These are phyloP conservation scores for Heteromurus nitidus DNA, from an alignment of 2,888 invertebrate genomes.

Conservation along the genomic window DNA sequence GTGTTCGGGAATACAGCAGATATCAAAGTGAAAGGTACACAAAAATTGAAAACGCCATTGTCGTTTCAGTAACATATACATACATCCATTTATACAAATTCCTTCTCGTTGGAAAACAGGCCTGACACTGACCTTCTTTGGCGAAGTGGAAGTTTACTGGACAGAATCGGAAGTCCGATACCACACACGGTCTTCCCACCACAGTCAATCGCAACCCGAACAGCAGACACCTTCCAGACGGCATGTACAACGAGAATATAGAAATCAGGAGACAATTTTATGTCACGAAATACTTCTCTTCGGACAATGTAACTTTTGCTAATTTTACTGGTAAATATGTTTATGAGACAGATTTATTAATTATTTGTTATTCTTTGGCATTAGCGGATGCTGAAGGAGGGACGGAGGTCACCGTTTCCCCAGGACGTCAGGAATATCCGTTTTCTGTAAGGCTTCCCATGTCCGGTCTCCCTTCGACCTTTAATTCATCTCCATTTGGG, in stretches of 20 bases:
- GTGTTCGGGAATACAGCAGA: slow-evolving; percentile 21
- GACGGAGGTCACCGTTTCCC: not conserved
- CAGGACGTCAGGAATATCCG: not conserved
- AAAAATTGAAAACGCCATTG: too few relatives aligned
- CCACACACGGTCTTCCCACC: slow-evolving; percentile 2
- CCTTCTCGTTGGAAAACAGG: not conserved
- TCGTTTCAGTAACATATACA: not conserved
- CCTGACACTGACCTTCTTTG: slow-evolving; percentile 38
- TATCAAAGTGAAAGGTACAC: slow-evolving; percentile 34
- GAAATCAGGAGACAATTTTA: slow-evolving; percentile 40
- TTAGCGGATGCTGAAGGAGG: slow-evolving; percentile 29
- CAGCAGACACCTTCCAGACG: slow-evolving; percentile 7
- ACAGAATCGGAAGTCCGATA: slow-evolving; percentile 22
- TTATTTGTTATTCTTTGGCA: not conserved
- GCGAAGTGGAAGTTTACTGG: slow-evolving; percentile 37
- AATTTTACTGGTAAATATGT: too few relatives aligned
- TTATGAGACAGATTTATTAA: not conserved
- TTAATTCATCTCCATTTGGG: slow-evolving; percentile 24
- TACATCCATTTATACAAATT: not conserved
- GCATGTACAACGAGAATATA: slow-evolving; percentile 34
- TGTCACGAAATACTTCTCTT: slow-evolving; percentile 38
- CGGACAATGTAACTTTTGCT: slow-evolving; percentile 42
- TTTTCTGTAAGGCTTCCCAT: slow-evolving; percentile 1
- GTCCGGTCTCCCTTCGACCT: slow-evolving; percentile 9
- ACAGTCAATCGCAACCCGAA: not conserved